phyloP scores from a whole-genome alignment of 2,113 vertebrate genomes.

The Sitta europaea region DNA sequence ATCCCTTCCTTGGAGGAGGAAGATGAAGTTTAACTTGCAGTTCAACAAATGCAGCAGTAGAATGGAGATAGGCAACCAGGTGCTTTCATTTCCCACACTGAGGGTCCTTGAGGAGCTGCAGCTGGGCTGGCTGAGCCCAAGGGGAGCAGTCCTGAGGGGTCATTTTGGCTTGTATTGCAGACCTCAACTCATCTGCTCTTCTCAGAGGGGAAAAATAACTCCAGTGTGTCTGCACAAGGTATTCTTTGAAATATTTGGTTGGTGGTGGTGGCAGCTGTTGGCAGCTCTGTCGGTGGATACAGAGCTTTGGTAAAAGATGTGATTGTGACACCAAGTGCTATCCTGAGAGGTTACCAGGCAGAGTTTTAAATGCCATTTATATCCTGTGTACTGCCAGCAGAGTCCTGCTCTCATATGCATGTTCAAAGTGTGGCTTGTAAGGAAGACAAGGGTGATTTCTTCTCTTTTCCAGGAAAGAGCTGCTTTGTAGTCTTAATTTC shows the following conservation, averaged over 20 bases:
- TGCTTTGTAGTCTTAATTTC: neutral
- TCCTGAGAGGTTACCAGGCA: neutral
- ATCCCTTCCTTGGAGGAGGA: neutral
- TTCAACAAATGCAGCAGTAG: neutral
- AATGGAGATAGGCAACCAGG: neutral
- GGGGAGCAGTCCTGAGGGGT: no score
- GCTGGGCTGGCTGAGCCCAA: neutral
- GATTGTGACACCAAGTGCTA: neutral
- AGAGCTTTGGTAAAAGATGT: rapidly evolving
- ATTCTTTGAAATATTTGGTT: neutral
- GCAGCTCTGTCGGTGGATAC: neutral
- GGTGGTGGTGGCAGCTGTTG: neutral
- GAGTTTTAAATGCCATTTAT: neutral
- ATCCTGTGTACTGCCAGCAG: neutral
- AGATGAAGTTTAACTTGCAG: neutral
- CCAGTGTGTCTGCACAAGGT: neutral
- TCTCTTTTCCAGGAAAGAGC: neutral
- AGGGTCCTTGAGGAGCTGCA: neutral
- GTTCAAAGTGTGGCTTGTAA: neutral
- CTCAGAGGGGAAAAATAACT: neutral
- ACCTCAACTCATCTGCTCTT: neutral
- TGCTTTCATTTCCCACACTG: neutral
- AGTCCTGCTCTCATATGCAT: neutral
- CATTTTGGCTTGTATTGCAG: neutral
- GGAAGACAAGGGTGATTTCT: neutral